Percentiles rank a stretch among this genome's conserved stretches.
Conservation (phyloP, 2,113 vertebrate genomes). For the Hippocampus mohnikei region DNA sequence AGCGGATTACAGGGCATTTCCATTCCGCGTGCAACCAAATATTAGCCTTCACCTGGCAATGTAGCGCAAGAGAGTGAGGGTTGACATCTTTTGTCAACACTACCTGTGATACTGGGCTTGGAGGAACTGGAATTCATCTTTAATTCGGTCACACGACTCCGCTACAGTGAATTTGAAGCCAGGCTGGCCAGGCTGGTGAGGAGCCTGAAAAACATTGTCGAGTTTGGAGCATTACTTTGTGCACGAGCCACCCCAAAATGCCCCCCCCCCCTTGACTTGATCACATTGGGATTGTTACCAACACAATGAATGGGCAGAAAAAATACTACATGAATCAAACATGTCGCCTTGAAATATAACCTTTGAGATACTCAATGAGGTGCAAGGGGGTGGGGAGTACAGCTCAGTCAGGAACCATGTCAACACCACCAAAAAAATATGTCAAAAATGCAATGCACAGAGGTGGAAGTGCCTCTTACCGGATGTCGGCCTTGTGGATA, state of each 20-base stretch:
- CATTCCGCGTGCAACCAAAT: constrained; percentile 20
- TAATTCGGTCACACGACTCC: constrained; percentile 92
- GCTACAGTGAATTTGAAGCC: constrained; percentile 95
- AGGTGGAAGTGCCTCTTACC: constrained; percentile 76
- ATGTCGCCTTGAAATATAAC: constrained; percentile 31
- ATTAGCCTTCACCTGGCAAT: constrained; percentile 17
- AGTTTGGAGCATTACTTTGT: constrained; percentile 15
- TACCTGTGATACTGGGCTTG: constrained; percentile 96
- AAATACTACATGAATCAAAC: background rate
- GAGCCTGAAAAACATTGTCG: constrained; percentile 73
- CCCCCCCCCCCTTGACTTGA: background rate
- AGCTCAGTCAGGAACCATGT: constrained; percentile 30
- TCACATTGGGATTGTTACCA: background rate
- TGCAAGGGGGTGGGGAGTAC: constrained; percentile 2
- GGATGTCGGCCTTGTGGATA: constrained; percentile 95
- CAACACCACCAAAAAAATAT: constrained; percentile 26
- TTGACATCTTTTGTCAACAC: constrained; percentile 39
- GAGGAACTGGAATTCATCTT: constrained; percentile 94
- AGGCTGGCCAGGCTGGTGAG: constrained; percentile 90
- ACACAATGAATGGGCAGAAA: constrained; percentile 27
- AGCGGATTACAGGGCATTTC: constrained; percentile 16
- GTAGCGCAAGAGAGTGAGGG: constrained; percentile 15
- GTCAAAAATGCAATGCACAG: constrained; percentile 14
- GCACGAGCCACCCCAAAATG: background rate
- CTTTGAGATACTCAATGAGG: constrained; percentile 32